Evolutionary conservation across 2,888 invertebrate genomes (phyloP).

Genomic region (Chironomus riparius): DNA sequence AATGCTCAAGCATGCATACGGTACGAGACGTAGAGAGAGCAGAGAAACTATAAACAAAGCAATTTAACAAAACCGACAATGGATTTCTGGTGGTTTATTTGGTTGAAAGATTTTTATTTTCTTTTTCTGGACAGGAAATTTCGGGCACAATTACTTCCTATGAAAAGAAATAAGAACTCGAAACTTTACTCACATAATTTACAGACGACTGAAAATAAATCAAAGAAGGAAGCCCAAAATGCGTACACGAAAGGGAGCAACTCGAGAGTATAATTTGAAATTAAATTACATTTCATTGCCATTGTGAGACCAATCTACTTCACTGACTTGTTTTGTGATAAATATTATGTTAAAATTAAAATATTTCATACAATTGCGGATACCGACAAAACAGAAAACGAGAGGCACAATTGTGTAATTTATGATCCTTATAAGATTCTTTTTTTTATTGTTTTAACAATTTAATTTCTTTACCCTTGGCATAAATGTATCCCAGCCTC

Average conservation of each 20-base stretch:
- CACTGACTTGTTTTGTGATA: background rate
- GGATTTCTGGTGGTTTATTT: slow-evolving; percentile 18
- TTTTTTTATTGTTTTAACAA: slow-evolving; percentile 12
- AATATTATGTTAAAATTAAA: background rate
- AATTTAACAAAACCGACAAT: background rate
- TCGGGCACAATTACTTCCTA: slow-evolving; percentile 7
- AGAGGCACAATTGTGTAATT: slow-evolving; percentile 2
- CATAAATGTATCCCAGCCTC: background rate
- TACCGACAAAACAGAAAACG: background rate
- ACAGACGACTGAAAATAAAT: slow-evolving; percentile 9
- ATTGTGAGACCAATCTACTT: background rate
- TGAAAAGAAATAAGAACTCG: background rate
- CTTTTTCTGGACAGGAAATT: slow-evolving; percentile 23
- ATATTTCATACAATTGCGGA: background rate
- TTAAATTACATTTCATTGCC: slow-evolving; percentile 8
- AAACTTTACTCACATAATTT: background rate
- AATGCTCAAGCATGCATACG: background rate
- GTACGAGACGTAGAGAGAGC: background rate
- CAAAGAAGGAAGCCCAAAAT: slow-evolving; percentile 8
- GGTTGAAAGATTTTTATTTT: slow-evolving; percentile 13
- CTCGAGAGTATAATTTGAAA: slow-evolving; percentile 16
- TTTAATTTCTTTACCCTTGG: slow-evolving; percentile 9
- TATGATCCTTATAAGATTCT: slow-evolving; percentile 9
- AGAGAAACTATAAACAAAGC: background rate
- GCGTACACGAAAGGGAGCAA: background rate